Percentiles rank a stretch among this genome's conserved stretches.
phyloP scores from a whole-genome alignment of 1,140 invertebrate species.

The Stratiolaelaps scimitus region DNA sequence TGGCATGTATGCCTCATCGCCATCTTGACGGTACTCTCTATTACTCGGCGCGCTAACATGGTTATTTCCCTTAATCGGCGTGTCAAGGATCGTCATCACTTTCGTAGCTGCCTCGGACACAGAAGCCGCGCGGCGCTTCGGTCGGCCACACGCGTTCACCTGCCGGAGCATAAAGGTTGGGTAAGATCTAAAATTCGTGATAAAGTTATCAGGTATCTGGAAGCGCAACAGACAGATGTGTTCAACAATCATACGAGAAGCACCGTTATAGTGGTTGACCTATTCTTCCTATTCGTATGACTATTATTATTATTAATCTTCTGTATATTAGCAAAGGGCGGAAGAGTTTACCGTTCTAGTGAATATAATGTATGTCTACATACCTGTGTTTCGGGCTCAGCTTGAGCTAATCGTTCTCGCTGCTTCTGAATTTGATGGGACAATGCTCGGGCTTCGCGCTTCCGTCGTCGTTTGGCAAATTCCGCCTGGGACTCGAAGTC shows the following conservation, averaged over 20 bases:
- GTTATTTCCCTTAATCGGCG: background rate
- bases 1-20: background rate
- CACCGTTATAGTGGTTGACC: too few relatives aligned
- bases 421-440: conserved; percentile 24
- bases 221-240: background rate
- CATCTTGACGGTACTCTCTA: background rate
- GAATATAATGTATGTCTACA: too few relatives aligned
- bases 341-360: too few relatives aligned
- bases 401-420: conserved; percentile 20
- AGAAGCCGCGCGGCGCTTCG: conserved; percentile 10
- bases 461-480: conserved; percentile 14
- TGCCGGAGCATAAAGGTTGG: background rate
- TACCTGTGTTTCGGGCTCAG: conserved; percentile 19
- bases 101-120: conserved; percentile 18
- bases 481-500: conserved; percentile 12
- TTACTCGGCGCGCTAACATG: background rate
- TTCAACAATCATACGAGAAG: too few relatives aligned
- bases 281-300: too few relatives aligned
- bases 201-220: background rate
- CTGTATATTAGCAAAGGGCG: too few relatives aligned
- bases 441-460: conserved; percentile 3
- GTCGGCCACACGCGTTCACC: conserved; percentile 13
- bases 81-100: conserved; percentile 16
- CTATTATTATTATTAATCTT: too few relatives aligned
- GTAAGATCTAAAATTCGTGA: background rate